A percentile compares a stretch with the other conserved stretches of the same genome.
Evolutionary conservation across 2,113 vertebrate genomes (phyloP).

Genomic region (Takifugu flavidus): DNA sequence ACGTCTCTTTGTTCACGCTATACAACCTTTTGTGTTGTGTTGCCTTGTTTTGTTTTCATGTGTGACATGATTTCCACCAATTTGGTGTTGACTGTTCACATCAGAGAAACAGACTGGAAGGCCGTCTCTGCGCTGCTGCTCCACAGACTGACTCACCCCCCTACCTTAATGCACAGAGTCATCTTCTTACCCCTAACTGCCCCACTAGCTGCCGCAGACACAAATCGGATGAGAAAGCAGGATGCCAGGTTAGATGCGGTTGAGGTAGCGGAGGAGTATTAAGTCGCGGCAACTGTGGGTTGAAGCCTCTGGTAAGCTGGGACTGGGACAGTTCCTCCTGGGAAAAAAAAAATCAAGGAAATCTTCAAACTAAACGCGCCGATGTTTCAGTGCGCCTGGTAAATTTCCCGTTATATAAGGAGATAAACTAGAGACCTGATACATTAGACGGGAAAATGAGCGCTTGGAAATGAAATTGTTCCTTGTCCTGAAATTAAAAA

Average conservation of each 20-base stretch:
- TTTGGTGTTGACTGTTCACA: conserved; percentile 23
- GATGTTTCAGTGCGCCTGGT: not conserved
- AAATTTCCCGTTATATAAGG: not conserved
- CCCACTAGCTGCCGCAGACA: conserved; percentile 58
- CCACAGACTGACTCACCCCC: conserved; percentile 52
- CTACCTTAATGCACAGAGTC: conserved; percentile 59
- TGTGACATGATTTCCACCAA: conserved; percentile 15
- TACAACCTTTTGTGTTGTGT: too few species aligned
- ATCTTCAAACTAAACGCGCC: not conserved
- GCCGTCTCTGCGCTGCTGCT: conserved; percentile 32
- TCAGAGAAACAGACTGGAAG: conserved; percentile 16
- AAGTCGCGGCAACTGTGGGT: conserved; percentile 9
- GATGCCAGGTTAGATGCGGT: conserved; percentile 49
- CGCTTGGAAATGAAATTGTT: not conserved
- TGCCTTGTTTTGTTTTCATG: too few species aligned
- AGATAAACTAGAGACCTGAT: not conserved
- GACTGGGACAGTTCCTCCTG: conserved; percentile 12
- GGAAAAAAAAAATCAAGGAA: not conserved
- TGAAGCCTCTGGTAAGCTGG: conserved; percentile 41
- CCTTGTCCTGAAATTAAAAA: conserved; percentile 1
- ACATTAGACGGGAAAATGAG: not conserved
- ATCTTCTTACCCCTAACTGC: conserved; percentile 59
- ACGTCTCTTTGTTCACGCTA: too few species aligned
- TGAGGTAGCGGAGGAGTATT: conserved; percentile 20
- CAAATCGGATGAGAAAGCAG: conserved; percentile 65